phyloP scores from a whole-genome alignment of 2,888 invertebrate genomes.

The Pollenia angustigena region DNA sequence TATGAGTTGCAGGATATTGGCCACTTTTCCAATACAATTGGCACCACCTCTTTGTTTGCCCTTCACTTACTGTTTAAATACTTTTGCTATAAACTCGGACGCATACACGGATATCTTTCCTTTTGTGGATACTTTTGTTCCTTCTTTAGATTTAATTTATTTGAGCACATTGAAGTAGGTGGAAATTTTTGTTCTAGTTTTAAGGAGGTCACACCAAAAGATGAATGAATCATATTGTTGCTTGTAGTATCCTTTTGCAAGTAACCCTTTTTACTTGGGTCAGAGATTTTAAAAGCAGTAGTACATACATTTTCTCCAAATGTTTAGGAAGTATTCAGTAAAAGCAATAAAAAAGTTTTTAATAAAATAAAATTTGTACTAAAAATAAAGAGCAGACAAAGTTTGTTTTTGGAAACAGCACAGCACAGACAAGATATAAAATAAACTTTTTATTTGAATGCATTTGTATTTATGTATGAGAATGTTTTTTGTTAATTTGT shows the following conservation, averaged over 20 bases:
- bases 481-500: conserved; percentile 27
- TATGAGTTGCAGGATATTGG: conserved; percentile 22
- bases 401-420: conserved; percentile 4
- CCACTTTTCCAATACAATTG: conserved; percentile 1
- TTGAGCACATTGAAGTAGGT: conserved; percentile 21
- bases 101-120: conserved; percentile 2
- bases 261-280: conserved; percentile 33
- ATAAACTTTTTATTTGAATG: conserved; percentile 21
- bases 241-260: conserved; percentile 4
- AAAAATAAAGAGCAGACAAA: conserved; percentile 52
- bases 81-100: conserved; percentile 10
- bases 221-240: conserved; percentile 43
- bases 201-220: conserved; percentile 5
- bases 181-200: conserved; percentile 16
- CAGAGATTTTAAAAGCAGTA: conserved; percentile 2
- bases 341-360: conserved; percentile 56
- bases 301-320: neutral
- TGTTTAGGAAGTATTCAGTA: conserved; percentile 29
- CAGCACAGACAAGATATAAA: conserved; percentile 19
- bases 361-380: conserved; percentile 54
- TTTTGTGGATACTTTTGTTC: conserved; percentile 32
- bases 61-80: conserved; percentile 15
- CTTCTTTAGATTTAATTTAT: conserved; percentile 8
- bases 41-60: neutral
- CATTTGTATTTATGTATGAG: conserved; percentile 1